Evolutionary conservation across 2,113 vertebrate genomes (phyloP).

Genomic region (Ranitomeya imitator): DNA sequence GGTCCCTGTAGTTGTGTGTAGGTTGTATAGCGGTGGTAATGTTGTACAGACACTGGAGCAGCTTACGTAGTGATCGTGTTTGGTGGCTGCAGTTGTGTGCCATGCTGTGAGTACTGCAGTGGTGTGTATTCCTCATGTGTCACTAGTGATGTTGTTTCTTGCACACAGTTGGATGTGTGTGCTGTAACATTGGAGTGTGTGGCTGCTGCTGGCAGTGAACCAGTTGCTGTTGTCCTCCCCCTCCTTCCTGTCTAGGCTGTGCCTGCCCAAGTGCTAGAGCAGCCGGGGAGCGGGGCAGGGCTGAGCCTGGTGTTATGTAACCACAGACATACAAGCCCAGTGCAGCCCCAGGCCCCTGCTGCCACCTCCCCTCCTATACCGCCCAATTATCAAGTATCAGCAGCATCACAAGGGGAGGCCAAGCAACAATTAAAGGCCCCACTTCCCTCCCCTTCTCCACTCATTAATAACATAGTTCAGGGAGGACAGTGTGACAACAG

Average conservation of each 20-base stretch:
- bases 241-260: conserved; percentile 47
- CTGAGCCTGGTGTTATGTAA: conserved; percentile 56
- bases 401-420: conserved; percentile 48
- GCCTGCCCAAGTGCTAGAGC: conserved; percentile 16
- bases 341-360: conserved; percentile 50
- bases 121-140: not conserved
- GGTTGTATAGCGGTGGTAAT: not conserved
- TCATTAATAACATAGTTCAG: conserved; percentile 55
- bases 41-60: not conserved
- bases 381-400: conserved; percentile 47
- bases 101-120: not conserved
- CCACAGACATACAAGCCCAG: conserved; percentile 44
- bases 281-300: conserved; percentile 48
- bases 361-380: conserved; percentile 48
- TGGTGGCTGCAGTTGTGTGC: not conserved
- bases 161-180: not conserved
- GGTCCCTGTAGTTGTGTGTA: too few relatives aligned
- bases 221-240: conserved; percentile 26
- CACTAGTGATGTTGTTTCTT: not conserved
- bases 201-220: conserved; percentile 26
- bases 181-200: not conserved
- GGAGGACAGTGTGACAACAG: conserved; percentile 40
- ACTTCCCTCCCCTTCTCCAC: conserved; percentile 24
- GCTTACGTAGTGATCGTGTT: not conserved
- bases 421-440: conserved; percentile 53